These are phyloP conservation scores for Antitype chi DNA, from an alignment of 2,888 invertebrate genomes.

Conservation along the genomic window DNA sequence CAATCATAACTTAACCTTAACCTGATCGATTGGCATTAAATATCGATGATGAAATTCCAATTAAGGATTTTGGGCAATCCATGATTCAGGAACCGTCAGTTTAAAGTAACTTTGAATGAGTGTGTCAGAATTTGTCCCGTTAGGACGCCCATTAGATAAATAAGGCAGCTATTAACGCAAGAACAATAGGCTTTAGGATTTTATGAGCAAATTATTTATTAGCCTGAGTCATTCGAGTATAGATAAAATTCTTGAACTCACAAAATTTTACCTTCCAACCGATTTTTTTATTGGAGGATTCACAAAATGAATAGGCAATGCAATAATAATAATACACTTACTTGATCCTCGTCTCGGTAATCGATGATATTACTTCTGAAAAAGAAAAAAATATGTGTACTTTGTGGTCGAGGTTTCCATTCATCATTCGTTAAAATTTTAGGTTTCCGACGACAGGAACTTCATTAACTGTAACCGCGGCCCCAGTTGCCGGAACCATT, in stretches of 20 bases:
- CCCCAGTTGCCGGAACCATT: too few relatives aligned
- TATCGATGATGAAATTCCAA: not conserved
- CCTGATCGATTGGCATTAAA: too few relatives aligned
- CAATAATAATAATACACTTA: conserved; percentile 68
- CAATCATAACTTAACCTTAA: not conserved
- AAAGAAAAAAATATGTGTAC: conserved; percentile 57
- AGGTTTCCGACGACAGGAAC: too few relatives aligned
- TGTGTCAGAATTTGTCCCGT: conserved; percentile 32
- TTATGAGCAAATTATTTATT: conserved; percentile 25
- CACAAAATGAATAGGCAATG: not conserved
- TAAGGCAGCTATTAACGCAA: conserved; percentile 32
- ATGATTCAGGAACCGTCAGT: conserved; percentile 26
- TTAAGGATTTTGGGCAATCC: conserved; percentile 1
- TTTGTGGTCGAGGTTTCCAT: not conserved
- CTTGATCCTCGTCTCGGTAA: conserved; percentile 84
- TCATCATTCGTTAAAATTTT: too few relatives aligned
- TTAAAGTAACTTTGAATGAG: not conserved
- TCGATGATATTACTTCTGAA: conserved; percentile 87
- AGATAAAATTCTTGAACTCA: conserved; percentile 31
- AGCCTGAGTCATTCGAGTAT: conserved; percentile 45
- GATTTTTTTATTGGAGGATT: not conserved
- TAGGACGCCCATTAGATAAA: conserved; percentile 46
- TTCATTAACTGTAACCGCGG: too few relatives aligned
- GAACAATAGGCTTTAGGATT: conserved; percentile 48
- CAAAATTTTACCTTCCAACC: not conserved